Base-by-base conservation (phyloP, 1,140 invertebrate species). In the Pachyrhynchus sulphureomaculatus region DNA sequence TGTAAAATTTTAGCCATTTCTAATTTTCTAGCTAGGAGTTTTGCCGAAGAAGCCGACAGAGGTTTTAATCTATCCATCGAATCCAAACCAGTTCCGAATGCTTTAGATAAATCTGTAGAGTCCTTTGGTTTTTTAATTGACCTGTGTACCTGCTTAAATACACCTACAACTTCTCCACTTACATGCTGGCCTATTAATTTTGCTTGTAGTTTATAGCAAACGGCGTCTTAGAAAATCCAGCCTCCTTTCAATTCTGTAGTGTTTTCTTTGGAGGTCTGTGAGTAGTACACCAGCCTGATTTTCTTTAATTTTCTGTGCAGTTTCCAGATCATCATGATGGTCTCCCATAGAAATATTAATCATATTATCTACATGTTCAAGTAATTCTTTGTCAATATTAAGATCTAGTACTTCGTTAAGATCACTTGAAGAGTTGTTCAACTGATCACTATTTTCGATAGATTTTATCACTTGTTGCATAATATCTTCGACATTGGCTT, bases 171-270 rank as follows among this genome's bases (percentile, higher is more conserved):
- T 75, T 95, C 89, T 55, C 89, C 86, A 47, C 85, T 85, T 20
- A 86, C 80, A 72, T 93, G 89, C 45, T 84, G 83, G 10, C 90
- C 88, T 63, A 92, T 79, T 13, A 86, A 77, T 45, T 83, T 79
- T 0, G 85, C 82, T 74, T 94, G 90, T 5, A 92, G 74, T 70
- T 92, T 91, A 0, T 87, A 77, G 32, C 93, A 75, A n/a, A 39
- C 92, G 79, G 53, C 89, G 80, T 64, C 88, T 67, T 45, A 95
- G 74, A 72, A 88, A 87, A 3, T 89, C 86, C 51, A 84, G 82
- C 64, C 86, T 80, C 17, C 86, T 79, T 66, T 89, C 84, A 21
- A 88, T 77, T 36, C 85, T 78, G 54, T 81, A 79, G 67, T 92
- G 88, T 47, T 83, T 73, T n/a, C 68, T 59, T 58, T 65, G 34